phyloP scores from a whole-genome alignment of 2,888 invertebrate species.

The Chalcosyrphus nemorum region DNA sequence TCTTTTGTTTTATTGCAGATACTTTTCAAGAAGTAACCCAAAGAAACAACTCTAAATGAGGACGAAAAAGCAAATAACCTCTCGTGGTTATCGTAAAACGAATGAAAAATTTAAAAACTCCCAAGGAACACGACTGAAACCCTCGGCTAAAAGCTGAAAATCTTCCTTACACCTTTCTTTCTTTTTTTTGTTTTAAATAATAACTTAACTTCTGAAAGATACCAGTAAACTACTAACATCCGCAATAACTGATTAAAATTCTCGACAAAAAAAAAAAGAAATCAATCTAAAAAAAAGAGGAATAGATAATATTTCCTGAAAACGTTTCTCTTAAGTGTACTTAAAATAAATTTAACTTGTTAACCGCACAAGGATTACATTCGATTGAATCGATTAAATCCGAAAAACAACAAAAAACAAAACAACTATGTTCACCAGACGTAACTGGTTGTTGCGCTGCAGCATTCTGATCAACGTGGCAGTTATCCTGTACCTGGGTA shows the following conservation, averaged over 20 bases:
- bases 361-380: slow-evolving; percentile 26
- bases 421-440: slow-evolving; percentile 83
- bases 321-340: slow-evolving; percentile 34
- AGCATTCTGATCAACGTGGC: slow-evolving; percentile 89
- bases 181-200: slow-evolving; percentile 35
- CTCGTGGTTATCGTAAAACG: slow-evolving; percentile 67
- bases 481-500: slow-evolving; percentile 88
- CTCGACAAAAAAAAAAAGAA: no score
- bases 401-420: background rate
- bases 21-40: background rate
- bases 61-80: slow-evolving; percentile 69
- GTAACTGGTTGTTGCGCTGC: slow-evolving; percentile 89
- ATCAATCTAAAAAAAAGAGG: background rate
- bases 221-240: background rate
- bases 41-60: slow-evolving; percentile 67
- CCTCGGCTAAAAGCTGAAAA: slow-evolving; percentile 61
- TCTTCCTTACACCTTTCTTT: slow-evolving; percentile 36
- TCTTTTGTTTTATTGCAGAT: no score
- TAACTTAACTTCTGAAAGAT: background rate
- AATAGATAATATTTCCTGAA: background rate
- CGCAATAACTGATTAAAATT: background rate
- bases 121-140: slow-evolving; percentile 67
- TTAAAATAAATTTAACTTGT: slow-evolving; percentile 11
- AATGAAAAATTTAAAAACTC: slow-evolving; percentile 68
- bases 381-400: background rate